These are phyloP conservation scores for Catotricha subobsoleta DNA, from an alignment of 2,888 invertebrate genomes.

Conservation along the genomic window DNA sequence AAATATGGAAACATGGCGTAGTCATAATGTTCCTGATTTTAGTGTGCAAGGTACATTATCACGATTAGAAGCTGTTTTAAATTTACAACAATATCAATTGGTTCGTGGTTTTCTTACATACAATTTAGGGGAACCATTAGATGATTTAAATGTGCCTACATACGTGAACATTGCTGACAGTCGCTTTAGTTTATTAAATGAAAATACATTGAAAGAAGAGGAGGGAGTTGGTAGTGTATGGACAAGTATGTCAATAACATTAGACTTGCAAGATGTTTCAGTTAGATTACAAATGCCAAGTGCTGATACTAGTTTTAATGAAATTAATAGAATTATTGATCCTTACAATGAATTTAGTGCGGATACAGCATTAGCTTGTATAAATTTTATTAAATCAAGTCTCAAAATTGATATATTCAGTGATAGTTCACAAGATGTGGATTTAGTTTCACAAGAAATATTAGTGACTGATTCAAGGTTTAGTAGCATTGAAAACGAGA, in stretches of 20 bases:
- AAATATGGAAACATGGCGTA: conserved; percentile 46
- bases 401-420: conserved; percentile 72
- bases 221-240: conserved; percentile 33
- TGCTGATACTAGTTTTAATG: too few species aligned
- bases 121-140: conserved; percentile 75
- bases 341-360: not conserved
- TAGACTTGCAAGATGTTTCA: conserved; percentile 75
- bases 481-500: not conserved
- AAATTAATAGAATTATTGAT: not conserved
- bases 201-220: not conserved
- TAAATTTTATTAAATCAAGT: conserved; percentile 82
- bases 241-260: conserved; percentile 58
- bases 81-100: conserved; percentile 70
- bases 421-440: conserved; percentile 79
- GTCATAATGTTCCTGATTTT: conserved; percentile 55
- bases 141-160: conserved; percentile 33
- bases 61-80: conserved; percentile 64
- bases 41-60: conserved; percentile 70
- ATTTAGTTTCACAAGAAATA: conserved; percentile 69
- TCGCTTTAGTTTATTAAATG: conserved; percentile 3
- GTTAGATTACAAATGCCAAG: conserved; percentile 38
- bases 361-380: conserved; percentile 49
- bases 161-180: conserved; percentile 2
- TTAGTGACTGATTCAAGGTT: conserved; percentile 23
- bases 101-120: conserved; percentile 71